These are phyloP conservation scores for Zhengitettix transpicula DNA, from an alignment of 2,888 invertebrate species.

Conservation along the genomic window DNA sequence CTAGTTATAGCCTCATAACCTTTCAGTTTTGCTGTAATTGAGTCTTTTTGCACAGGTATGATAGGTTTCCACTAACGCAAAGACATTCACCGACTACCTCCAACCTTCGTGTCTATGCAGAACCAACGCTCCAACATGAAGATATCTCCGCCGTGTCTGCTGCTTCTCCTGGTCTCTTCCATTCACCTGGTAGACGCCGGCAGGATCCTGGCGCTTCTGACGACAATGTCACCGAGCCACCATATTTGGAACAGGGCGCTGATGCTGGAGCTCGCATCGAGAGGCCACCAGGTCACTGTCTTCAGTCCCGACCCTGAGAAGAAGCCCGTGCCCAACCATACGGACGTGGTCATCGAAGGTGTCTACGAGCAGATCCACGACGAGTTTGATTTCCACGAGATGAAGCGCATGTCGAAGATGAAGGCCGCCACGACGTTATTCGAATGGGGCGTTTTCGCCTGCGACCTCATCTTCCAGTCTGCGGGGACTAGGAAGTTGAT, in stretches of 20 bases:
- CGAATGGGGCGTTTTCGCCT: constrained; percentile 1
- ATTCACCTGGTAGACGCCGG: not conserved
- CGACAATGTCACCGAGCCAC: constrained; percentile 9
- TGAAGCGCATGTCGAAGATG: not conserved
- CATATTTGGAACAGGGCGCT: constrained; percentile 10
- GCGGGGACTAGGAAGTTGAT: constrained; percentile 1
- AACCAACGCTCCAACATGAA: too few relatives aligned
- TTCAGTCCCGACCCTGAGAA: constrained; percentile 9
- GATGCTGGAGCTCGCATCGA: constrained; percentile 4
- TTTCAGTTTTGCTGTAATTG: too few relatives aligned
- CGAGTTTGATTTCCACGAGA: not conserved
- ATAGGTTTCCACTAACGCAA: too few relatives aligned
- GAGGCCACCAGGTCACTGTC: constrained; percentile 11
- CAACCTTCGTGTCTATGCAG: too few relatives aligned
- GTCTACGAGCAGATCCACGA: not conserved
- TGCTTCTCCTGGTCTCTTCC: too few relatives aligned
- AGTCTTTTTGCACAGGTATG: too few relatives aligned
- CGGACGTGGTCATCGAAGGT: constrained; percentile 7
- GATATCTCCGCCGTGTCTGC: too few relatives aligned
- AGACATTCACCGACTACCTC: too few relatives aligned
- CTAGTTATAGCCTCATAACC: too few relatives aligned
- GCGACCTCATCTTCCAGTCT: constrained; percentile 1
- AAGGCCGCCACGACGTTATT: not conserved
- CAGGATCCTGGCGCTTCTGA: constrained; percentile 8
- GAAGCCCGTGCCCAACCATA: constrained; percentile 5